Conservation (phyloP, 1,140 invertebrate genomes). For the Drosophila funebris region DNA sequence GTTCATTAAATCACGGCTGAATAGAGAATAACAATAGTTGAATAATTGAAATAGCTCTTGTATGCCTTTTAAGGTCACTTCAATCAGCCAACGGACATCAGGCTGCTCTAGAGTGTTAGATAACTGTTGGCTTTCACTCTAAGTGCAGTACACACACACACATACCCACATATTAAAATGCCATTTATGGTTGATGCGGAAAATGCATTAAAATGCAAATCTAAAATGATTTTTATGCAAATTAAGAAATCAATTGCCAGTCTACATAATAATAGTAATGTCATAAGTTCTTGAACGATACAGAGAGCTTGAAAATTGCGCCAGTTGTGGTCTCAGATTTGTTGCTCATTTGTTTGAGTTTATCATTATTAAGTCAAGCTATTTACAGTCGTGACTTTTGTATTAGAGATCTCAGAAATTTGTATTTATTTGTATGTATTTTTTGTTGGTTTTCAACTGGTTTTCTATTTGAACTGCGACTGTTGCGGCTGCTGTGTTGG, state of each 20-base stretch:
- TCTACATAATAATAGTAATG: slow-evolving; percentile 20
- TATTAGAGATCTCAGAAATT: slow-evolving; percentile 55
- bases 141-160: not conserved
- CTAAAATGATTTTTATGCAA: slow-evolving; percentile 63
- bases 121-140: slow-evolving; percentile 39
- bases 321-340: slow-evolving; percentile 11
- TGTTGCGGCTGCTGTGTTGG: no score
- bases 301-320: slow-evolving; percentile 34
- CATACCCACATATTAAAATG: slow-evolving; percentile 29
- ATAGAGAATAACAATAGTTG: not conserved
- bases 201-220: slow-evolving; percentile 62
- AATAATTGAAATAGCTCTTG: not conserved
- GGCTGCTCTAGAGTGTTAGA: slow-evolving; percentile 19
- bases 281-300: not conserved
- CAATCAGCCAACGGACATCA: no score
- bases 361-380: slow-evolving; percentile 57
- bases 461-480: slow-evolving; percentile 72
- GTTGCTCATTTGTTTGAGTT: slow-evolving; percentile 58
- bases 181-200: slow-evolving; percentile 64
- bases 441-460: slow-evolving; percentile 43
- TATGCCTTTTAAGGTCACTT: not conserved
- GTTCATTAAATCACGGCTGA: no score
- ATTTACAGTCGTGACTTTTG: slow-evolving; percentile 60
- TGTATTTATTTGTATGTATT: not conserved
- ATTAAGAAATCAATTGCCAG: slow-evolving; percentile 47